phyloP scores from a whole-genome alignment of 1,140 invertebrate species.

The Anastatus disparis region DNA sequence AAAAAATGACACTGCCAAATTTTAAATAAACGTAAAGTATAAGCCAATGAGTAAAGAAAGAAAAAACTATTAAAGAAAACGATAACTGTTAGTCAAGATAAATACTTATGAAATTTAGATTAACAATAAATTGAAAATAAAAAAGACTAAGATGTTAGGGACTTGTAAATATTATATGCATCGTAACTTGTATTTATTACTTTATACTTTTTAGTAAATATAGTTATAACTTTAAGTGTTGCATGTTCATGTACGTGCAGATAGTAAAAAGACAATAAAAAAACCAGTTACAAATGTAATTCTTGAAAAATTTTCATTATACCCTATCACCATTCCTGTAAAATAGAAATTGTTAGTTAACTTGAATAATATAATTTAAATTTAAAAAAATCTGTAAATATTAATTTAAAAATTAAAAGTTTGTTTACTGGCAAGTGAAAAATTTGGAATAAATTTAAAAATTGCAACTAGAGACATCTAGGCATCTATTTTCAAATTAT shows the following conservation, averaged over 20 bases:
- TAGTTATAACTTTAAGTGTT: constrained; percentile 36
- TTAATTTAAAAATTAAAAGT: too few relatives aligned
- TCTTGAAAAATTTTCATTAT: too few relatives aligned
- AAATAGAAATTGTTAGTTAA: too few relatives aligned
- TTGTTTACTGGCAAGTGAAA: too few relatives aligned
- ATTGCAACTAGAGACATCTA: too few relatives aligned
- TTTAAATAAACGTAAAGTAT: neutral
- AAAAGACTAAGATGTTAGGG: constrained; percentile 30
- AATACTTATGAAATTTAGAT: constrained; percentile 6
- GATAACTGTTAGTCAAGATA: constrained; percentile 26
- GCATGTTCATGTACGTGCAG: constrained; percentile 36
- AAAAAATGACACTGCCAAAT: neutral
- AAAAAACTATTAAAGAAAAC: neutral
- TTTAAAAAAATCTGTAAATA: too few relatives aligned
- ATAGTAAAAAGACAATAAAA: constrained; percentile 38
- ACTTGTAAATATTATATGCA: constrained; percentile 52
- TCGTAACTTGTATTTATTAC: constrained; percentile 50
- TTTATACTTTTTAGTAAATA: constrained; percentile 36
- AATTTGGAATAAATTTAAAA: too few relatives aligned
- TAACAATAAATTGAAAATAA: neutral
- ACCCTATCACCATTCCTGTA: too few relatives aligned
- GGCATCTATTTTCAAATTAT: too few relatives aligned
- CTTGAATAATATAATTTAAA: too few relatives aligned
- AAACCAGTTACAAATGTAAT: neutral
- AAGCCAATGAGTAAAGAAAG: neutral